Conservation (phyloP, 2,113 vertebrate genomes). For the Euleptes europaea region DNA sequence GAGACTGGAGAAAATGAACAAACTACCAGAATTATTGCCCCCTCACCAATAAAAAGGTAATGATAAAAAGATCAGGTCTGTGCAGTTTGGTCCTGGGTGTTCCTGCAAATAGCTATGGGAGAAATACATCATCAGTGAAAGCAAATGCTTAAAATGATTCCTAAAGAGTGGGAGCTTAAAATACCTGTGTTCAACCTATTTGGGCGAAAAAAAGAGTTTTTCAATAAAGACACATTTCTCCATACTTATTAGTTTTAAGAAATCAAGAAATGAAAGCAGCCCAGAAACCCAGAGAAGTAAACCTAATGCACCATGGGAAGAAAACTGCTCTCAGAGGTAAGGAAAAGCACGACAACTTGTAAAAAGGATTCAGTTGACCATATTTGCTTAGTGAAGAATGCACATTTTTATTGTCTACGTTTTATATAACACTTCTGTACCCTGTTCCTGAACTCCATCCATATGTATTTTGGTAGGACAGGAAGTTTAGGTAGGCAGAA, state of each 20-base stretch:
- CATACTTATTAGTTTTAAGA: constrained; percentile 76
- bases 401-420: not conserved
- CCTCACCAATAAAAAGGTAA: constrained; percentile 82
- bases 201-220: not conserved
- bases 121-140: not conserved
- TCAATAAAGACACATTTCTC: not conserved
- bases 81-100: not conserved
- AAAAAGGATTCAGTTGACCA: not conserved
- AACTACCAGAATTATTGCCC: constrained; percentile 78
- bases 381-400: not conserved
- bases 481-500: not conserved
- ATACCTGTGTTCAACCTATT: not conserved
- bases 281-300: constrained; percentile 78
- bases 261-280: constrained; percentile 78
- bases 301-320: constrained; percentile 84
- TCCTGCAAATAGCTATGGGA: too few relatives aligned
- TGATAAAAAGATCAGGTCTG: not conserved
- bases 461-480: not conserved
- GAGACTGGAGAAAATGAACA: constrained; percentile 78
- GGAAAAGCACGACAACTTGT: not conserved
- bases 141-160: not conserved
- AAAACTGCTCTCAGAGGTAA: constrained; percentile 83
- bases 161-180: not conserved
- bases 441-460: not conserved
- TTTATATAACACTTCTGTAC: not conserved